These are phyloP conservation scores for Nipponia nippon DNA, from an alignment of 2,113 vertebrate species.

Conservation along the genomic window DNA sequence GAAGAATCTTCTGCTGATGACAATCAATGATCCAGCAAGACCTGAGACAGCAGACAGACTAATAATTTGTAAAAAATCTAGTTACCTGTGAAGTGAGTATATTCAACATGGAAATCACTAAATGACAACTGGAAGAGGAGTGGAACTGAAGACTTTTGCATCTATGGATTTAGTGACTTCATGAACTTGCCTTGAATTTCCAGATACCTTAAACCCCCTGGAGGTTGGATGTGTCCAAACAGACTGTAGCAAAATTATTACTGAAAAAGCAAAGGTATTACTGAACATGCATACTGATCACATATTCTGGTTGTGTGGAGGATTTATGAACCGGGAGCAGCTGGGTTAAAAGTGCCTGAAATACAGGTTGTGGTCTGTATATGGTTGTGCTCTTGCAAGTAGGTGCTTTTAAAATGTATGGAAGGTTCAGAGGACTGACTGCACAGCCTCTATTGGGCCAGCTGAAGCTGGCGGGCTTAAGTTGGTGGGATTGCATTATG, in stretches of 20 bases:
- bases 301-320: neutral
- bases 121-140: neutral
- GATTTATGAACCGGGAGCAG: neutral
- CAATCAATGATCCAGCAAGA: neutral
- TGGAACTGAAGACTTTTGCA: neutral
- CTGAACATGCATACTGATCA: neutral
- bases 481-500: neutral
- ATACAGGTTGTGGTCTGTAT: neutral
- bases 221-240: neutral
- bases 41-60: neutral
- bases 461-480: neutral
- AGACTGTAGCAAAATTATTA: neutral
- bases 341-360: neutral
- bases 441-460: neutral
- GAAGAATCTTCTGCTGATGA: neutral
- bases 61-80: neutral
- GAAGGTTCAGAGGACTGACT: neutral
- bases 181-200: neutral
- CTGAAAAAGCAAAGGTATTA: neutral
- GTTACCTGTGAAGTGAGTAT: neutral
- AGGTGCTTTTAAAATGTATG: neutral
- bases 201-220: neutral
- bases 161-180: neutral
- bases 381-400: neutral
- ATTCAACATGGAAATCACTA: neutral